These are phyloP conservation scores for Homarus gammarus DNA, from an alignment of 2,888 invertebrate species.

Conservation along the genomic window DNA sequence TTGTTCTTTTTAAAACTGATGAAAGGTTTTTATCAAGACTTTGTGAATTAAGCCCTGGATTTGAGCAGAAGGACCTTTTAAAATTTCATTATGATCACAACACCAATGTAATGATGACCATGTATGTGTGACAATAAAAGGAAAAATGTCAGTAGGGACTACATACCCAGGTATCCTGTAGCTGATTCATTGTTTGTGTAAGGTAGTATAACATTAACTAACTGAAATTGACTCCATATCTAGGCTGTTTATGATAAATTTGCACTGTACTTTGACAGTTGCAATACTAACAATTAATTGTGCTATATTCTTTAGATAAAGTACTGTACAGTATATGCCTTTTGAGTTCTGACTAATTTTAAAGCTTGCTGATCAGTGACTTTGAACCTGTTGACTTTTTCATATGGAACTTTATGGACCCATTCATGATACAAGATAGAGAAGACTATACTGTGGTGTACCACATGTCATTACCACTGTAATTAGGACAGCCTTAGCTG, in stretches of 20 bases:
- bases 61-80: too few species aligned
- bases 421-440: neutral
- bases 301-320: neutral
- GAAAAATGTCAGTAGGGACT: too few species aligned
- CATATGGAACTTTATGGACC: neutral
- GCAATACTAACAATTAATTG: conserved; percentile 3
- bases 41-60: too few species aligned
- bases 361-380: neutral
- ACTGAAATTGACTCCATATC: neutral
- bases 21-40: too few species aligned
- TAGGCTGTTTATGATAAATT: neutral
- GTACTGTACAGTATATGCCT: neutral
- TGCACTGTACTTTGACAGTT: neutral
- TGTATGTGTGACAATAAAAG: too few species aligned
- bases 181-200: neutral
- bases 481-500: neutral
- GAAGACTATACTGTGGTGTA: neutral
- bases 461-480: neutral
- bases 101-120: too few species aligned
- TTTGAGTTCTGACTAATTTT: neutral
- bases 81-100: too few species aligned
- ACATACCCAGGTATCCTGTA: too few species aligned
- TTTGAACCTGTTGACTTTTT: neutral
- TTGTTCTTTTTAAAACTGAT: too few species aligned
- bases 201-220: neutral